phyloP scores from a whole-genome alignment of 2,797 vertebrate species.

The Pyrocephalus nanus region DNA sequence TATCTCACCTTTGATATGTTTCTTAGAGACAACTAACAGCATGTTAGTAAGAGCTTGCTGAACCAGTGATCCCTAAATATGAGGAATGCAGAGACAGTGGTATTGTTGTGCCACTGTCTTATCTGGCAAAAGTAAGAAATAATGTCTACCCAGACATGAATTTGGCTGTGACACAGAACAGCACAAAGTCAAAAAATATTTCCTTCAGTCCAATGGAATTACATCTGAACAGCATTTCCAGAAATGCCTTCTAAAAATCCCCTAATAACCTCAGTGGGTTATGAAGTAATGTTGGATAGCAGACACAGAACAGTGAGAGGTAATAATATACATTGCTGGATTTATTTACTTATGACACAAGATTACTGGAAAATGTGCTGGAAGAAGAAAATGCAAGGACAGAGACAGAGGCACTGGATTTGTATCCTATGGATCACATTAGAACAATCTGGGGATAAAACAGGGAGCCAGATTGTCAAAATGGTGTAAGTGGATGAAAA shows the following conservation, averaged over 20 bases:
- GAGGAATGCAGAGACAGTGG: not conserved
- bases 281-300: not conserved
- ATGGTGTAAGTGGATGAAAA: not conserved
- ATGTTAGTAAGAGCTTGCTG: not conserved
- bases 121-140: not conserved
- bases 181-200: not conserved
- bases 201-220: not conserved
- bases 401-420: not conserved
- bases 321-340: not conserved
- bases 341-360: not conserved
- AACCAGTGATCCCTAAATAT: not conserved
- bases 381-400: not conserved
- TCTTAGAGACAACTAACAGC: not conserved
- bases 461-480: not conserved
- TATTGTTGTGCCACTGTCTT: not conserved
- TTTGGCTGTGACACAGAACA: not conserved
- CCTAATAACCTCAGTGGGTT: not conserved
- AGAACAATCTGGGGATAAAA: not conserved
- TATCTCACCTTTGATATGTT: not conserved
- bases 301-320: not conserved
- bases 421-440: not conserved
- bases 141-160: not conserved
- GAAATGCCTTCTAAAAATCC: slow-evolving; percentile 20
- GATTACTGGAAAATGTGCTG: not conserved
- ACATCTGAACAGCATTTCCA: slow-evolving; percentile 24